Evolutionary conservation across 2,888 invertebrate species (phyloP).

Genomic region (Meghimatium bilineatum): DNA sequence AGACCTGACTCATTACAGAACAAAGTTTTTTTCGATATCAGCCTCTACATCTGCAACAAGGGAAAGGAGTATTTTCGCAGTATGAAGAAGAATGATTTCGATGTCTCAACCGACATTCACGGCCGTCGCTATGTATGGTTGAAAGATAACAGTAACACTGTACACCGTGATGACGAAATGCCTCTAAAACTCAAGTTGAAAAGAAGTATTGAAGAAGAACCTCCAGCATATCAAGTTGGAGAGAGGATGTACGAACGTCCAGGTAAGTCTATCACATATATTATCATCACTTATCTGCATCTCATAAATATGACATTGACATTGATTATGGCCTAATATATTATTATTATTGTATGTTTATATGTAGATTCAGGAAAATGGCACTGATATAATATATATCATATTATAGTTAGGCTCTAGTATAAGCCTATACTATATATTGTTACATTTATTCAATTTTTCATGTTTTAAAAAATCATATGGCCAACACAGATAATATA

Average conservation of each 20-base stretch:
- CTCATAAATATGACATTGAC: neutral
- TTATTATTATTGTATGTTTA: too few relatives aligned
- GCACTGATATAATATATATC: too few relatives aligned
- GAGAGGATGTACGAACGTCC: slow-evolving; percentile 70
- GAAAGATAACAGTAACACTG: slow-evolving; percentile 55
- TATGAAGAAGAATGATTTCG: slow-evolving; percentile 70
- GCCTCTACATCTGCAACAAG: slow-evolving; percentile 69
- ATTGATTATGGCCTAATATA: too few relatives aligned
- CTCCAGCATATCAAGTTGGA: slow-evolving; percentile 57
- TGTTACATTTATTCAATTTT: too few relatives aligned
- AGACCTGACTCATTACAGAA: slow-evolving; percentile 70
- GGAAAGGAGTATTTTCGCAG: slow-evolving; percentile 68
- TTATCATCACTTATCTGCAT: neutral
- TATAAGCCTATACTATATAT: too few relatives aligned
- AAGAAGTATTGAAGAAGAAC: slow-evolving; percentile 58
- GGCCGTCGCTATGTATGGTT: slow-evolving; percentile 67
- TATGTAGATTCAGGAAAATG: too few relatives aligned
- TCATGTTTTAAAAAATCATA: too few relatives aligned
- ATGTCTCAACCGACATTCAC: slow-evolving; percentile 63
- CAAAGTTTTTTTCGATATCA: slow-evolving; percentile 71
- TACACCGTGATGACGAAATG: slow-evolving; percentile 35
- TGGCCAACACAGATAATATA: too few relatives aligned
- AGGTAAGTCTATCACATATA: slow-evolving; percentile 57
- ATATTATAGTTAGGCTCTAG: too few relatives aligned
- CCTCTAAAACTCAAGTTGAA: slow-evolving; percentile 62